Evolutionary conservation across 2,113 vertebrate genomes (phyloP), one percentile per base, ranked within the genome.

Genomic region (Gila orcuttii): DNA sequence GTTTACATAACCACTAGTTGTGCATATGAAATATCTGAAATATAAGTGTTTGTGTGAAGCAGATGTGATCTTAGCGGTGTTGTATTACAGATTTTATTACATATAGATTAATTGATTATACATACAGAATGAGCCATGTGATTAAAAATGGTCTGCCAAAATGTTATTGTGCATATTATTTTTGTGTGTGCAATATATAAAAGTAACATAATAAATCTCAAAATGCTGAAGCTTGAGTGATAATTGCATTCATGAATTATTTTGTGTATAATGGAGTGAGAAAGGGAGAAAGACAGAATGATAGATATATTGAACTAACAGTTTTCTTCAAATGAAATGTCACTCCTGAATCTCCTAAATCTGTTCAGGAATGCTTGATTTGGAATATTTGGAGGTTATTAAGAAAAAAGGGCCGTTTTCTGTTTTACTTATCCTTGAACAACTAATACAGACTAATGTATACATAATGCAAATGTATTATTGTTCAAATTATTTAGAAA

Each of bases 81-180:
- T 52, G 47, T 39, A 50, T 78, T 21, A 66, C 90, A 91, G 89
- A 90, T 89, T 91, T 17, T 82, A 82, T 81, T 81, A 66, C n/a
- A 47, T 68, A 33, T 33, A 82, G 25, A 77, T 82, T 75, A 93
- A 86, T 90, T 90, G 87, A 90, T 89, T 90, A 66, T n/a, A 89
- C 82, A 78, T 91, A 90, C 88, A 89, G 81, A 92, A 88, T 86
- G 88, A 91, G 89, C 68, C 83, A 87, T 82, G 47, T 91, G 90
- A 90, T 90, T 64, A 86, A 85, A 91, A 87, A 87, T 45, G 89
- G 89, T 90, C 91, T 89, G 91, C 88, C 57, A 84, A 92, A 88
- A 88, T 90, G 90, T 92, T 88, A 88, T 89, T 91, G 89, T 92
- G 88, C 91, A 90, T 79, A 89, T 91, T 94, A 93, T 94, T 94